Evolutionary conservation across 2,797 vertebrate genomes (phyloP).

Genomic region (Chelmon rostratus): DNA sequence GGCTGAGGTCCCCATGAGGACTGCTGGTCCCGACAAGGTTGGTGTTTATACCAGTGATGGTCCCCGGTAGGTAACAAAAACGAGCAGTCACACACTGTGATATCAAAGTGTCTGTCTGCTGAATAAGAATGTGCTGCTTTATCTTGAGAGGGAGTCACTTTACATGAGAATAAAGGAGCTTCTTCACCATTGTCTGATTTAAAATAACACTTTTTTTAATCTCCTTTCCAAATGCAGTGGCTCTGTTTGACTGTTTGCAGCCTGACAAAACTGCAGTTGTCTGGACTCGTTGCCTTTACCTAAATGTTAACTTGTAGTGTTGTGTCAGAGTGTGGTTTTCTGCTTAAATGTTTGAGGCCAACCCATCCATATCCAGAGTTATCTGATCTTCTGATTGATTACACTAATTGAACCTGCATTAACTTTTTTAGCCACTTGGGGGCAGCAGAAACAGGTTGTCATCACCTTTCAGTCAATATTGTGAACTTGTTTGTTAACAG

Average conservation of each 20-base stretch:
- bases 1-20: no score
- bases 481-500: no score
- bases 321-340: not conserved
- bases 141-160: not conserved
- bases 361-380: not conserved
- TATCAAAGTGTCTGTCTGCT: slow-evolving; percentile 43
- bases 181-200: not conserved
- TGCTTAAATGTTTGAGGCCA: not conserved
- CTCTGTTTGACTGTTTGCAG: not conserved
- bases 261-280: not conserved
- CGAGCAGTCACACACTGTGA: not conserved
- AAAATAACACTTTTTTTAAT: not conserved
- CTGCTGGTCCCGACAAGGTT: no score
- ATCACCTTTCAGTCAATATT: not conserved
- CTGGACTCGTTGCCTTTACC: not conserved
- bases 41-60: no score
- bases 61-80: no score
- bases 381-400: not conserved
- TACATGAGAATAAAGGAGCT: slow-evolving; percentile 8
- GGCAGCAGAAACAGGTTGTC: not conserved
- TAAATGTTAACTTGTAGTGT: not conserved
- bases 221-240: not conserved
- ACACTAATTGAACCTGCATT: not conserved
- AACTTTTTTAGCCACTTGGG: not conserved
- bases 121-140: slow-evolving; percentile 32